These are phyloP conservation scores for Pantherophis guttatus DNA, from an alignment of 2,113 vertebrate species.

Conservation along the genomic window DNA sequence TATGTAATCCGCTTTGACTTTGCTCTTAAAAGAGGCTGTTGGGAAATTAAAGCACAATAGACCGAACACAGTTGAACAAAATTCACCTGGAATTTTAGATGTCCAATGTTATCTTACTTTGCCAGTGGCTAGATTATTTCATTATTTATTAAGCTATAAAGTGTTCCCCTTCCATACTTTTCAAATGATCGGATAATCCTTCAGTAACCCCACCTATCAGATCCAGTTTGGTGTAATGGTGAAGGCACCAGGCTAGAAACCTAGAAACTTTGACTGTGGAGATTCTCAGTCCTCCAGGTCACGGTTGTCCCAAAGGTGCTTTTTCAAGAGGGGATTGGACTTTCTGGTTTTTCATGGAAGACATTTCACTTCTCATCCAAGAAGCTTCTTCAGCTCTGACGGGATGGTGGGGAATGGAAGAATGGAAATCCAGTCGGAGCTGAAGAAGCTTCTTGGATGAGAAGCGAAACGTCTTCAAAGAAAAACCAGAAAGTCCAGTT, in stretches of 20 bases:
- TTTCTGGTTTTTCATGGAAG: no score
- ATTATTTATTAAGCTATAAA: background rate
- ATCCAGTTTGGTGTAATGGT: background rate
- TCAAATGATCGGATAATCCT: background rate
- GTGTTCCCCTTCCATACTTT: background rate
- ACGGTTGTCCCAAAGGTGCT: no score
- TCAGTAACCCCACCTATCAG: background rate
- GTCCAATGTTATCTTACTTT: background rate
- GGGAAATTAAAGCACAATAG: background rate
- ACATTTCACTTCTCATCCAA: no score
- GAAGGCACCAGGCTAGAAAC: background rate
- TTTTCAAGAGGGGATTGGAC: no score
- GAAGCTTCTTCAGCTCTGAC: no score
- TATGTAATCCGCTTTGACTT: background rate
- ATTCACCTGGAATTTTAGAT: background rate
- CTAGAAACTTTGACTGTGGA: background rate
- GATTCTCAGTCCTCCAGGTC: no score
- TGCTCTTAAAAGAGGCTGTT: background rate
- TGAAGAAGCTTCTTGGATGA: no score
- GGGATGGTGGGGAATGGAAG: no score
- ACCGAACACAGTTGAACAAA: background rate
- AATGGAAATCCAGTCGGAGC: no score
- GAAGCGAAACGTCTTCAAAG: no score
- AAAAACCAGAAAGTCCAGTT: no score
- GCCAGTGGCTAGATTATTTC: background rate